A percentile compares a stretch with the other conserved stretches of the same genome.
Evolutionary conservation across 2,113 vertebrate species (phyloP).

Genomic region (Cyanoderma ruficeps): DNA sequence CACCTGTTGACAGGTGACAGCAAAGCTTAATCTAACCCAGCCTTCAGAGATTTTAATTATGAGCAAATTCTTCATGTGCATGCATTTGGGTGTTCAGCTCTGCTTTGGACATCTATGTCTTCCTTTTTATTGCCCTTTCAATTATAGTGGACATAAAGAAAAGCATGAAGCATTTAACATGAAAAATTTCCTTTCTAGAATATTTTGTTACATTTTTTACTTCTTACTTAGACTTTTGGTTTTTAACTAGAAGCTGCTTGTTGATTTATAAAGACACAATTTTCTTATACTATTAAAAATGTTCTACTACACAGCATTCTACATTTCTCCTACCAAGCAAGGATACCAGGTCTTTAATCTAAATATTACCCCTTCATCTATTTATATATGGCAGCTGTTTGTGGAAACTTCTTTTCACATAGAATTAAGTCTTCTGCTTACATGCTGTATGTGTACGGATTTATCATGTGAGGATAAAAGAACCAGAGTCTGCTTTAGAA

Average conservation of each 20-base stretch:
- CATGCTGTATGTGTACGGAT: not conserved
- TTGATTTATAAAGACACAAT: not conserved
- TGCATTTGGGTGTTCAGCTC: not conserved
- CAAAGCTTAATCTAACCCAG: not conserved
- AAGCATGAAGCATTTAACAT: not conserved
- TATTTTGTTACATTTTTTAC: not conserved
- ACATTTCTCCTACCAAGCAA: not conserved
- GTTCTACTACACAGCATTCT: not conserved
- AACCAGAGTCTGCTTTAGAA: not conserved
- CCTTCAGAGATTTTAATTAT: not conserved
- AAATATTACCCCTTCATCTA: not conserved
- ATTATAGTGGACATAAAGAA: not conserved
- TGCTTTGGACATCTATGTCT: not conserved
- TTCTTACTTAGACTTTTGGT: not conserved
- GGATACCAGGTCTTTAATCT: not conserved
- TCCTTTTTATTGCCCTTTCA: not conserved
- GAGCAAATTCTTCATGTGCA: not conserved
- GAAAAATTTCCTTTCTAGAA: not conserved
- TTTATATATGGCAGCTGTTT: not conserved
- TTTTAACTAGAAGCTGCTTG: not conserved
- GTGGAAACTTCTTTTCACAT: not conserved
- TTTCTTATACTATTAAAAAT: not conserved
- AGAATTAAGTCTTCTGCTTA: not conserved
- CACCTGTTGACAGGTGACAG: not conserved
- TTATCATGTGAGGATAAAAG: not conserved